A percentile compares a stretch with the other conserved stretches of the same genome.
phyloP scores from a whole-genome alignment of 2,113 vertebrate genomes.

The Corvus hawaiiensis region DNA sequence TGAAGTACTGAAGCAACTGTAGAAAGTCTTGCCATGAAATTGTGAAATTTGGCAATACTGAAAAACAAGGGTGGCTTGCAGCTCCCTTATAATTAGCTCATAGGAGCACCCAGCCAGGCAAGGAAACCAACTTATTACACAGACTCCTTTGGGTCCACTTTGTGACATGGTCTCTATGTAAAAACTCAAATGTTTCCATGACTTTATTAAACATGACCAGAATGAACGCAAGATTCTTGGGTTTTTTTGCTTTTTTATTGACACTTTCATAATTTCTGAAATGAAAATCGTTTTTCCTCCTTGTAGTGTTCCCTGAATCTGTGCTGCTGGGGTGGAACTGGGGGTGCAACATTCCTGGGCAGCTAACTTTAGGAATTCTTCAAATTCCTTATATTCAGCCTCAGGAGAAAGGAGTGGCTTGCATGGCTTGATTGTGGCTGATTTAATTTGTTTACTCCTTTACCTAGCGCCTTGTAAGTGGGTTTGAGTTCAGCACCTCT shows the following conservation, averaged over 20 bases:
- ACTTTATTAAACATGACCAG: neutral
- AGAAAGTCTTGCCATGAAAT: neutral
- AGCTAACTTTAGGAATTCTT: neutral
- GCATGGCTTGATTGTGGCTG: neutral
- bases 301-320: neutral
- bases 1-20: neutral
- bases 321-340: neutral
- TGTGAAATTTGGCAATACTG: constrained; percentile 15
- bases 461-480: neutral
- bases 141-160: constrained; percentile 7
- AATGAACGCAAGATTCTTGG: neutral
- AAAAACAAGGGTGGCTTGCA: neutral
- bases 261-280: neutral
- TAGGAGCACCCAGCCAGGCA: neutral
- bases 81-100: constrained; percentile 18
- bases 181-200: neutral
- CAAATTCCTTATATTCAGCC: neutral
- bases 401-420: neutral
- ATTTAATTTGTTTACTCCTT: neutral
- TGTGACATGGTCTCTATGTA: neutral
- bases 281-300: neutral
- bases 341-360: neutral
- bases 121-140: neutral
- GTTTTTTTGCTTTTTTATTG: neutral
- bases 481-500: neutral